Evolutionary conservation across 2,888 invertebrate genomes (phyloP), one percentile per base, ranked within the genome.

Genomic region (Conistra vaccinii): DNA sequence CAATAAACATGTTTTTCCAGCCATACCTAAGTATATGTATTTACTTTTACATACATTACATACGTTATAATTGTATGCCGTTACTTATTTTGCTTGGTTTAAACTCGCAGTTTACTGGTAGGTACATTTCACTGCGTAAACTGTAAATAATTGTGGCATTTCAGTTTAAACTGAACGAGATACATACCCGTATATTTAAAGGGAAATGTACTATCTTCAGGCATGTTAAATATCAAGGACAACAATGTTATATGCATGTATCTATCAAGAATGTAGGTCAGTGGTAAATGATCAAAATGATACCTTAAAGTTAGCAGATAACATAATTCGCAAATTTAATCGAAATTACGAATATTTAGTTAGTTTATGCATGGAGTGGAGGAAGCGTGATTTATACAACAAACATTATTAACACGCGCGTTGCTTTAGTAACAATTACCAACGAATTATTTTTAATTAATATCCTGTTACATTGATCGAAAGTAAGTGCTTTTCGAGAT

Each of bases 191-290:
- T 73, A 71, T 76, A 61, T 69, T 17, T 57, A 68, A 73, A 76
- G 73, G 76, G 65, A 79, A 85, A 85, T 73, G 23, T 51, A 60
- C 69, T 77, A 79, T 84, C 78, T 69, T 67, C 73, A 66, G 32
- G 73, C 48, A 77, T 77, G 69, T 71, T 73, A 87, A 88, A 89
- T 90, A 90, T 85, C 88, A 89, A 88, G 88, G 88, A 81, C 85
- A 73, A 68, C 71, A 80, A 80, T 84, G 66, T 35, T 57, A 53
- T 63, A 81, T 58, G 20, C 63, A 72, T 68, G 65, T 81, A 74
- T 71, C 78, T 84, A 77, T 77, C 78, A 66, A 72, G 32, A 78
- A 89, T 85, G 82, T 81, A 86, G 85, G 85, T 85, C 83, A 86
- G 69, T 85, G 74, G 70, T 83, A 77, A 82, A 79, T 83, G 45